Base-by-base conservation (phyloP, 1,140 invertebrate species). In the Scaptomyza montana region DNA sequence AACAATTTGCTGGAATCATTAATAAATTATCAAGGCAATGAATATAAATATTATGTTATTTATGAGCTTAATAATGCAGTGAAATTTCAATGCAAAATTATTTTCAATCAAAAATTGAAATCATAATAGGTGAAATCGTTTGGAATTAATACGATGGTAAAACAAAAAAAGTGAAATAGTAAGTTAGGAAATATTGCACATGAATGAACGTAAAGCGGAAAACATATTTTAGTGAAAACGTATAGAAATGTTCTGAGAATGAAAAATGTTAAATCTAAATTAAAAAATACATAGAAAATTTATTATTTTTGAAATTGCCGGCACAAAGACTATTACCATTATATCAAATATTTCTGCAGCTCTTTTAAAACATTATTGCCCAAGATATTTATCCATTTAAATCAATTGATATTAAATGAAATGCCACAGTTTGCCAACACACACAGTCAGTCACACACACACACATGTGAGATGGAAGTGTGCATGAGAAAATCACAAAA, bases 401-500 rank as follows among this genome's bases (percentile, higher is more conserved):
- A 51, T 62, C 60, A 62, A 62, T 62, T 62, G 60, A 50, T 28
- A 51, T 49, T 60, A 60, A 60, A 47, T 60, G 45, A 60, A 60
- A 60, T 60, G 45, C 45, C 25, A 46, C 43, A 30, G 41, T 70
- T 59, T 55, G 65, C 43, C 59, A 33, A 28, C 28, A 16, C 12
- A 5, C 46, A 47, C 9, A 56, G 6, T 55, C 45, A 69, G 10
- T 63, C 21, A 69, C 62, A 33, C 62, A 33, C 75, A 59, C 72
- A 77, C 43, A 45, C 13, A 61, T 5, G 12, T 36, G 10, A 30
- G 3, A 7, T 41, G 30, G 47, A 60, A 47, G 28, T 60, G 57
- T 46, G 41, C 47, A 28, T 39, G 46, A 25, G 19, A 62, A 25
- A 78, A 78, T 78, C 55, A 72, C 61, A 67, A 72, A 78, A 69